phyloP scores from a whole-genome alignment of 2,113 vertebrate species.

The Leuciscus idus region DNA sequence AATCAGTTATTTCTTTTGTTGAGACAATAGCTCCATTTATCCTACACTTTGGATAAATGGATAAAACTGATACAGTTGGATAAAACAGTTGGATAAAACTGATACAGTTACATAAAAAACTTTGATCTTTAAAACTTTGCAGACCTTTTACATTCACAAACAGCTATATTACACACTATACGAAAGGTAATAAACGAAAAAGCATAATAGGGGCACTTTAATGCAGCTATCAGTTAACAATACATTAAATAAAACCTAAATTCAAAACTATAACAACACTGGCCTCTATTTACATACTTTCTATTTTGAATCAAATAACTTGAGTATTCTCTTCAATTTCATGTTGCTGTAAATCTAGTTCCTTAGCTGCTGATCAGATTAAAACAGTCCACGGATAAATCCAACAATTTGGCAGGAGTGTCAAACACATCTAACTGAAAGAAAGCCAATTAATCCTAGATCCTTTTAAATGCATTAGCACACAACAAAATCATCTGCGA shows the following conservation, averaged over 20 bases:
- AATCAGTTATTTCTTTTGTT: too few species aligned
- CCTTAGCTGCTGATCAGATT: background rate
- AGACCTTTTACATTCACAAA: too few species aligned
- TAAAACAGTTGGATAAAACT: too few species aligned
- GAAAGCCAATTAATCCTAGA: slow-evolving; percentile 1
- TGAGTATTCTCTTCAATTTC: background rate
- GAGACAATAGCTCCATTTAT: too few species aligned
- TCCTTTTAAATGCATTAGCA: background rate
- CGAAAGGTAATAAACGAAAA: too few species aligned
- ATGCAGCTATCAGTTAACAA: too few species aligned
- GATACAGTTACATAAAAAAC: too few species aligned
- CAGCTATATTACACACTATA: too few species aligned
- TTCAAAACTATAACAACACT: background rate
- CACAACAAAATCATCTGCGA: background rate
- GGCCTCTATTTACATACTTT: background rate
- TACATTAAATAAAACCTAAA: background rate
- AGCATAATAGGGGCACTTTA: too few species aligned
- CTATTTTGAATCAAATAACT: background rate
- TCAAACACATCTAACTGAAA: slow-evolving; percentile 3
- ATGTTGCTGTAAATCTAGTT: slow-evolving; percentile 2
- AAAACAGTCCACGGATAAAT: background rate
- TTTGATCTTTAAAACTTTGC: too few species aligned
- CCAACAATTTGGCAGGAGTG: background rate
- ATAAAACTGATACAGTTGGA: too few species aligned
- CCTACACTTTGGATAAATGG: too few species aligned